Conservation (phyloP, 2,797 vertebrate genomes). For the Carduelis carduelis region DNA sequence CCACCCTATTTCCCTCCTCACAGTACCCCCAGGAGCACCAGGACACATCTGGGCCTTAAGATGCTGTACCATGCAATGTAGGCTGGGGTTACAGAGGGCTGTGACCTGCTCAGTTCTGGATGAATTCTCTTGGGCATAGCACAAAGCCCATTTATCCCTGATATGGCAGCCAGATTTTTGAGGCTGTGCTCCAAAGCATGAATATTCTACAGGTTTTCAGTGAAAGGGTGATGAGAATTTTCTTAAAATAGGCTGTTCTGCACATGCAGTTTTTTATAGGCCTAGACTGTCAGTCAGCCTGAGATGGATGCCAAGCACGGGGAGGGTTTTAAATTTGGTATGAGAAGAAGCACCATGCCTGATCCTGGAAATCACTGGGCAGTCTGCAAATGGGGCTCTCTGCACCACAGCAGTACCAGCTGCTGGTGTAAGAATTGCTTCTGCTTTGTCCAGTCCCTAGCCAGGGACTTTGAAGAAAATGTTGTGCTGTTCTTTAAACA, state of each 20-base stretch:
- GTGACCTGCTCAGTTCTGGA: not conserved
- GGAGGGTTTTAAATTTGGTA: not conserved
- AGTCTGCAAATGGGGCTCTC: no score
- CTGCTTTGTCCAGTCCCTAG: not conserved
- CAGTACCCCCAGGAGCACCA: no score
- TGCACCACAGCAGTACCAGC: not conserved
- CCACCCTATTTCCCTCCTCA: not conserved
- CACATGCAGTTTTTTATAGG: not conserved
- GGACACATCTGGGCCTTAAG: not conserved
- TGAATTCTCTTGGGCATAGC: not conserved
- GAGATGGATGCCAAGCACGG: not conserved
- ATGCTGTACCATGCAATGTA: not conserved
- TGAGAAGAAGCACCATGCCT: not conserved
- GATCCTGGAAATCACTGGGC: not conserved
- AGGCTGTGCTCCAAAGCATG: not conserved
- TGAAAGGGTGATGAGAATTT: not conserved
- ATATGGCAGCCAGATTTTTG: not conserved
- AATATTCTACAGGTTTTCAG: not conserved
- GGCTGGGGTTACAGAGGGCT: not conserved
- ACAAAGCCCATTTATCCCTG: not conserved
- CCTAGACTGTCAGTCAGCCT: not conserved
- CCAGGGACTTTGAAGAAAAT: not conserved
- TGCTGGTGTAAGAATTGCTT: not conserved
- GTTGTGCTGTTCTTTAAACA: not conserved
- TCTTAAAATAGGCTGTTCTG: not conserved